phyloP scores from a whole-genome alignment of 2,888 invertebrate genomes.

The Meganola albula region DNA sequence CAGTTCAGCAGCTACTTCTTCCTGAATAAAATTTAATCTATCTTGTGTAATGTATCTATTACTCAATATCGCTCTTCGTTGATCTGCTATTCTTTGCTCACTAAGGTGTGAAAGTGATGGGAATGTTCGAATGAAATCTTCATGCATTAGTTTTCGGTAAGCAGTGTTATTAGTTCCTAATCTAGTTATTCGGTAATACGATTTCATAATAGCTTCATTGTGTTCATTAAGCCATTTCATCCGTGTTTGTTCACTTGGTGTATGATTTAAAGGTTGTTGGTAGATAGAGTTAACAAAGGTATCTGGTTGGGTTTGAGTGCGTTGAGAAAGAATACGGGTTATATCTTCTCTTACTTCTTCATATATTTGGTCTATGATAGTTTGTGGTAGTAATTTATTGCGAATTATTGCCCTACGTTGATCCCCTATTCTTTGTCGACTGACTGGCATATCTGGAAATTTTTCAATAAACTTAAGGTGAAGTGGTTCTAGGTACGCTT shows the following conservation, averaged over 20 bases:
- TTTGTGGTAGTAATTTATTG: constrained; percentile 10
- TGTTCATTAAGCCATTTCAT: constrained; percentile 2
- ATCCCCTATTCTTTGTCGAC: constrained; percentile 21
- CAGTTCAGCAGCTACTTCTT: too few relatives aligned
- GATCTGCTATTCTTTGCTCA: constrained; percentile 5
- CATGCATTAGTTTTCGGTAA: neutral
- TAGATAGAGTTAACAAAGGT: neutral
- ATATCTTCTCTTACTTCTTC: neutral
- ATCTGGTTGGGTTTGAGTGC: neutral
- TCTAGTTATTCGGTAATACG: neutral
- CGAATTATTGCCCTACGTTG: constrained; percentile 19
- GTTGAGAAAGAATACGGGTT: neutral
- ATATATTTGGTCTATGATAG: neutral
- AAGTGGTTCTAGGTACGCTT: constrained; percentile 13
- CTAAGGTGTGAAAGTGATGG: neutral
- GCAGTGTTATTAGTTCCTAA: neutral
- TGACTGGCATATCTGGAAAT: too few relatives aligned
- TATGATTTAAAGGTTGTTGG: neutral
- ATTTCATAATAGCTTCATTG: constrained; percentile 3
- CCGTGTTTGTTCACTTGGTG: neutral
- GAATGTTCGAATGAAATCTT: neutral
- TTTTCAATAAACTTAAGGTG: constrained; percentile 12
- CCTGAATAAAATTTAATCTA: too few relatives aligned
- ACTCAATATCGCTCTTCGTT: neutral
- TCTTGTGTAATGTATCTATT: too few relatives aligned